A percentile compares a stretch with the other conserved stretches of the same genome.
These are phyloP conservation scores for Hemistola chrysoprasaria DNA, from an alignment of 2,888 invertebrate genomes.

Conservation along the genomic window DNA sequence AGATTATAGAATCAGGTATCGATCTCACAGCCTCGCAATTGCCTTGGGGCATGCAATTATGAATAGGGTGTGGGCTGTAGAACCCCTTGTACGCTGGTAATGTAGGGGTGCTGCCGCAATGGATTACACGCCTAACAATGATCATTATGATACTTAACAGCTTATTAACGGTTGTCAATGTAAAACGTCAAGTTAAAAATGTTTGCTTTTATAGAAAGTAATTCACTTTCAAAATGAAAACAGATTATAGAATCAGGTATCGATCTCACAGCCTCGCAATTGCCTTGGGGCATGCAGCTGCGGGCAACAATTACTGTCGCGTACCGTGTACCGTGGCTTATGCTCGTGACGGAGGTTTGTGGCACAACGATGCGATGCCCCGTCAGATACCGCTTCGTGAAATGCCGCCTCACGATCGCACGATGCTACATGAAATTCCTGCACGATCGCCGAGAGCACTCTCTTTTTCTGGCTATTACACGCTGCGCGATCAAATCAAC, in stretches of 20 bases:
- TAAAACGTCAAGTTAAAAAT: constrained; percentile 57
- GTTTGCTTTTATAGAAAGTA: constrained; percentile 20
- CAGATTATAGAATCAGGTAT: constrained; percentile 38
- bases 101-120: constrained; percentile 53
- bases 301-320: constrained; percentile 70
- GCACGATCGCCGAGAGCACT: constrained; percentile 59
- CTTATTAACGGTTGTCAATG: constrained; percentile 59
- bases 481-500: constrained; percentile 18
- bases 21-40: constrained; percentile 61
- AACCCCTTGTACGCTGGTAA: constrained; percentile 44
- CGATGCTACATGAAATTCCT: constrained; percentile 57
- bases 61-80: too few species aligned
- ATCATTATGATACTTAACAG: constrained; percentile 64
- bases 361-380: constrained; percentile 74
- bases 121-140: constrained; percentile 69
- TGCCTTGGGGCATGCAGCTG: constrained; percentile 63
- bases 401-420: constrained; percentile 76
- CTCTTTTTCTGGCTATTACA: constrained; percentile 38
- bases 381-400: constrained; percentile 69
- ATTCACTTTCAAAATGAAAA: constrained; percentile 25
- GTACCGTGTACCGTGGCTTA: constrained; percentile 64
- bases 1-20: constrained; percentile 40
- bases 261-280: constrained; percentile 62
- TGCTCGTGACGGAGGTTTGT: constrained; percentile 75
- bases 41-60: constrained; percentile 58